Conservation (phyloP, 2,888 invertebrate genomes). For the Habrosyne pyritoides region DNA sequence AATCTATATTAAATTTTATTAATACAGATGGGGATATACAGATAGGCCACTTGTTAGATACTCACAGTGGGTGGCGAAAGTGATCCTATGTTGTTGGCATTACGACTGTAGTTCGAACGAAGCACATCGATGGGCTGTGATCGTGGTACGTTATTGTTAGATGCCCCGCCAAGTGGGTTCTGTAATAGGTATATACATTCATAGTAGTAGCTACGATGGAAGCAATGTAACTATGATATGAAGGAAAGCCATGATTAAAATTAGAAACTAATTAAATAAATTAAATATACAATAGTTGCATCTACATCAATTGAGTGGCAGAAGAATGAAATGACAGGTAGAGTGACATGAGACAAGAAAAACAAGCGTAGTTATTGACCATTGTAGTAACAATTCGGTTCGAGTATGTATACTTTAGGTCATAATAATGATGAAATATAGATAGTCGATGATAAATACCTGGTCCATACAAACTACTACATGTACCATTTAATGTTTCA, state of each 20-base stretch:
- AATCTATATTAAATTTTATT: not conserved
- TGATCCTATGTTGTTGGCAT: constrained; percentile 92
- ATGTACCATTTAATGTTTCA: not conserved
- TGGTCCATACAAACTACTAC: too few species aligned
- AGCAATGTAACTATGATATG: constrained; percentile 7
- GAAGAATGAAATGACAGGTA: not conserved
- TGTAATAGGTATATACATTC: constrained; percentile 43
- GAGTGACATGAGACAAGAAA: not conserved
- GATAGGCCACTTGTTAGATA: constrained; percentile 19
- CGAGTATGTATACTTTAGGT: not conserved
- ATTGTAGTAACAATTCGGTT: not conserved
- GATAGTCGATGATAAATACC: not conserved
- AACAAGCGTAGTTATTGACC: not conserved
- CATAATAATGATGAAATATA: too few species aligned
- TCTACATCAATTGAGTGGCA: not conserved
- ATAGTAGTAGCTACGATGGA: constrained; percentile 19
- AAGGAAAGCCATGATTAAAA: constrained; percentile 23
- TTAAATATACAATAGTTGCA: not conserved
- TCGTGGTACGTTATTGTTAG: constrained; percentile 85
- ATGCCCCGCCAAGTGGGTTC: constrained; percentile 60
- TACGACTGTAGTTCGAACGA: constrained; percentile 87
- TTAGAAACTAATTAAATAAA: not conserved
- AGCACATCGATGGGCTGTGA: constrained; percentile 94
- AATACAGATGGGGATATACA: not conserved
- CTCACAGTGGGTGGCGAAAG: constrained; percentile 95